phyloP scores from a whole-genome alignment of 2,888 invertebrate genomes.

The Epicampocera succincta region DNA sequence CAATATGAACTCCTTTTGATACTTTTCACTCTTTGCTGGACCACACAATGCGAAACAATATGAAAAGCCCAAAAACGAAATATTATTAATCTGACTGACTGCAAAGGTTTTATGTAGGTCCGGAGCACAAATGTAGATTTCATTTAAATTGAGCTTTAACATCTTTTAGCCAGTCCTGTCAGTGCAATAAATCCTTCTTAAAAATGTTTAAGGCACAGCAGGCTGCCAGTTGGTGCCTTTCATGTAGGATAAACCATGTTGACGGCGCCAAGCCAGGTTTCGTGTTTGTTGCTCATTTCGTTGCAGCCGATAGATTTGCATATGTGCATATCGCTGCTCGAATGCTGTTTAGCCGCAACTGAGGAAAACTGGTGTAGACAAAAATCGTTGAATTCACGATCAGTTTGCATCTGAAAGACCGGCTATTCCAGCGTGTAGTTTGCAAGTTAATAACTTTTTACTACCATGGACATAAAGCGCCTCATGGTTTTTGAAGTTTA shows the following conservation, averaged over 20 bases:
- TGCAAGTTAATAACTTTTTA: too few relatives aligned
- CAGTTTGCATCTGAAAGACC: too few relatives aligned
- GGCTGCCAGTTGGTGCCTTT: constrained; percentile 46
- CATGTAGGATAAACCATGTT: constrained; percentile 59
- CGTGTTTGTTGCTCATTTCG: constrained; percentile 29
- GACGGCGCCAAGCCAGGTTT: constrained; percentile 61
- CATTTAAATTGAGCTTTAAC: constrained; percentile 61
- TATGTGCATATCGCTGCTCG: not conserved
- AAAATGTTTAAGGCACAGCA: constrained; percentile 59
- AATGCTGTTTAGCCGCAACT: not conserved
- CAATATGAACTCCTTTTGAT: constrained; percentile 4
- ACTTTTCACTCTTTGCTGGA: constrained; percentile 4
- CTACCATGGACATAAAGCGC: too few relatives aligned
- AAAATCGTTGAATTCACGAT: too few relatives aligned
- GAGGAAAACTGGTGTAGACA: too few relatives aligned
- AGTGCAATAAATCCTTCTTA: constrained; percentile 59
- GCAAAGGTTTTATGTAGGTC: not conserved
- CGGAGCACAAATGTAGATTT: constrained; percentile 56
- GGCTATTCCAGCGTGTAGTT: too few relatives aligned
- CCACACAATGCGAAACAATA: constrained; percentile 43
- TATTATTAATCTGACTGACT: constrained; percentile 15
- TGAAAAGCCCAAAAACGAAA: constrained; percentile 10
- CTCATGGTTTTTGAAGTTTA: too few relatives aligned
- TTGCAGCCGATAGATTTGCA: not conserved
- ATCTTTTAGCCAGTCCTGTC: constrained; percentile 47